phyloP scores from a whole-genome alignment of 2,797 vertebrate species.

The Galagoides demidoff region DNA sequence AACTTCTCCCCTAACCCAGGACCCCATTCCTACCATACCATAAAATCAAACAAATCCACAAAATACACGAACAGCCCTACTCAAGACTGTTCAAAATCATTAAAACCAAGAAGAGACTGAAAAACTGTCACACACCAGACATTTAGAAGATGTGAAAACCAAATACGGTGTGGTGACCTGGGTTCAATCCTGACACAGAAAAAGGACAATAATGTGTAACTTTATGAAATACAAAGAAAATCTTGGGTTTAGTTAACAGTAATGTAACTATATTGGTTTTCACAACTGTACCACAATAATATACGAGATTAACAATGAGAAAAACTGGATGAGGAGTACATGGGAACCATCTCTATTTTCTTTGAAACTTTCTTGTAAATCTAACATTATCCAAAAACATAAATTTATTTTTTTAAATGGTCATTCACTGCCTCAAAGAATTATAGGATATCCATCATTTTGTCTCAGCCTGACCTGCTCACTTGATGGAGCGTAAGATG shows the following conservation, averaged over 20 bases:
- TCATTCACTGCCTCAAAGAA: background rate
- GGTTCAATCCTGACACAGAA: background rate
- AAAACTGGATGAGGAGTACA: background rate
- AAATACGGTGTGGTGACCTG: background rate
- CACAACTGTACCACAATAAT: background rate
- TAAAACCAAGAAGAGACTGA: background rate
- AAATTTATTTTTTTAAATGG: background rate
- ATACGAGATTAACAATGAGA: background rate
- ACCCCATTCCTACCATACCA: background rate
- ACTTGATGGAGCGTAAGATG: background rate
- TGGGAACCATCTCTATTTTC: constrained; percentile 12
- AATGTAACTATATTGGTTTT: background rate
- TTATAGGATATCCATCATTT: background rate
- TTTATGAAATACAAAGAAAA: constrained; percentile 37
- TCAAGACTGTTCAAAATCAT: background rate
- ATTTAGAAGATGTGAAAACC: background rate
- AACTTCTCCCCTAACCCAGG: background rate
- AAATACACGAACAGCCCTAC: background rate
- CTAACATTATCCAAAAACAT: constrained; percentile 25
- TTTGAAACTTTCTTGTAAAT: background rate
- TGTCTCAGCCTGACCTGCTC: background rate
- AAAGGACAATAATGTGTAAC: constrained; percentile 40
- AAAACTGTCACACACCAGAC: background rate
- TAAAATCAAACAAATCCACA: background rate
- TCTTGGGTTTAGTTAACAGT: background rate